Conservation (phyloP, 2,113 vertebrate genomes). For the Felis catus region F.catus_Fca126_mat1.0 CM031423.1:9528001-9528500, state of each 20-base stretch:
- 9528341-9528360: constrained; percentile 79
- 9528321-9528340: constrained; percentile 79
- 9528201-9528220: constrained; percentile 81
- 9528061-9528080: not conserved
- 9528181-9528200: not conserved
- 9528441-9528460: not conserved
- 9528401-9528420: not conserved
- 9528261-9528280: constrained; percentile 83
- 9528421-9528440: not conserved
- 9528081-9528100: not conserved
- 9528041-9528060: not conserved
- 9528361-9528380: constrained; percentile 79
- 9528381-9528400: fast-evolving
- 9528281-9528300: constrained; percentile 82
- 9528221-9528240: constrained; percentile 79
- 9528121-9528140: not conserved
- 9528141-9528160: not conserved
- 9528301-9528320: constrained; percentile 83
- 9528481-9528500: not conserved
- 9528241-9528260: constrained; percentile 79
- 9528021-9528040: not conserved
- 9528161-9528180: fast-evolving
- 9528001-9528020: not conserved
- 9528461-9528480: not conserved
- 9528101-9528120: not conserved